Evolutionary conservation across 2,888 invertebrate genomes (phyloP), one percentile per base, ranked within the genome.

Genomic region (Arenicola marina): DNA sequence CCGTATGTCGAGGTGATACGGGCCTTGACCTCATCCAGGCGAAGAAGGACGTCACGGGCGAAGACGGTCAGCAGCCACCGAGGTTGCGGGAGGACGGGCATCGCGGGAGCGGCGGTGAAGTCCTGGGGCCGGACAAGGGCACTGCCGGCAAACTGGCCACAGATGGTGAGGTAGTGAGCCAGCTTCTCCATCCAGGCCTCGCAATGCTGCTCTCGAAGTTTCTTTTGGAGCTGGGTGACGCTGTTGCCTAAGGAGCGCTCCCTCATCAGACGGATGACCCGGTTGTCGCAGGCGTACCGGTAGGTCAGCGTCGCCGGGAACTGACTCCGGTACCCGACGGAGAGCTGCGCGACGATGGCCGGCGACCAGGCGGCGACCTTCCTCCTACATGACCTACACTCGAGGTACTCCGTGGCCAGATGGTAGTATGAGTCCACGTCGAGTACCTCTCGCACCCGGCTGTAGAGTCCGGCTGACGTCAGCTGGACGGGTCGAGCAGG

Each of bases 241-340:
- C 67, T 68, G 67, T 74, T 72, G 4, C 72, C 70, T 2, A 69
- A 61, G 7, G 64, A 62, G 46, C 71, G 63, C n/a, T 61, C 57
- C 18, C 68, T 57, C 26, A 74, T 44, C 29, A 68, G 54, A 3
- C 55, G 46, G 0, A 70, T 59, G 0, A 70, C 68, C 28, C 62
- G 58, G 21, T 58, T 32, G 34, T 71, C 69, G 59, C 72, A 70
- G 3, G 72, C 62, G 28, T 59, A 48, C 48, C 48, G 11, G 15
- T 64, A 38, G 24, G 73, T 73, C 2, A 71, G 62, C 21, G 69
- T 61, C 38, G 63, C 61, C 1, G 73, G 72, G 56, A 72, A 70
- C 46, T 55, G 59, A 1, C 61, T n/a, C 31, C 61, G 56, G 34
- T 65, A 66, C 3, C 63, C 66, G 31, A 63, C 33, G 43, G 71